Evolutionary conservation across 2,797 vertebrate genomes (phyloP).

Genomic region (Bovichtus variegatus): DNA sequence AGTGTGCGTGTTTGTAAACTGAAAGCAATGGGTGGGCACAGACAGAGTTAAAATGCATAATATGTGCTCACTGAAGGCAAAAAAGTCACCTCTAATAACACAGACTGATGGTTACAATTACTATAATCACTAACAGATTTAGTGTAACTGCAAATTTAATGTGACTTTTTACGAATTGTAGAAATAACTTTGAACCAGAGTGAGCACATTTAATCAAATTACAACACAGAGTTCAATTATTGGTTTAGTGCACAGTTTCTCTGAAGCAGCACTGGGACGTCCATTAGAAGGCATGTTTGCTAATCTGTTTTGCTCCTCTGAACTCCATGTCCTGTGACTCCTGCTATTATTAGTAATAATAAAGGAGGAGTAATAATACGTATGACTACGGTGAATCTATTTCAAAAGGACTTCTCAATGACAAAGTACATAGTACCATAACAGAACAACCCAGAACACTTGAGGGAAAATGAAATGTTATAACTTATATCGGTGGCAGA

Average conservation of each 20-base stretch:
- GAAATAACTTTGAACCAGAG: slow-evolving; percentile 43
- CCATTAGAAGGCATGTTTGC: slow-evolving; percentile 11
- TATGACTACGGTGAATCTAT: background rate
- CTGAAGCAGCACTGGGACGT: background rate
- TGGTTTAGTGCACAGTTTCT: slow-evolving; percentile 1
- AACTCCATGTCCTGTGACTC: background rate
- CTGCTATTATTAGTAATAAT: background rate
- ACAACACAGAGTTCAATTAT: slow-evolving; percentile 31
- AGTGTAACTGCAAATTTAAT: slow-evolving; percentile 41
- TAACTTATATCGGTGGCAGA: background rate
- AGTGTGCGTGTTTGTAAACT: slow-evolving; percentile 14
- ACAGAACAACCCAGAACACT: background rate
- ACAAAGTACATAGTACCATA: background rate
- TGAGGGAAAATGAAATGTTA: background rate
- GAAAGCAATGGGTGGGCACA: slow-evolving; percentile 35
- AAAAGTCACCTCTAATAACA: slow-evolving; percentile 60
- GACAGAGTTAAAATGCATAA: slow-evolving; percentile 42
- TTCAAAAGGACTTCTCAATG: background rate
- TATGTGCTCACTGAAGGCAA: slow-evolving; percentile 42
- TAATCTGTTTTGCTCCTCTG: background rate
- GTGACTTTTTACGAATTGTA: slow-evolving; percentile 39
- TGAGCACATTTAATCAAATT: slow-evolving; percentile 51
- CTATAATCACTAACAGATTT: slow-evolving; percentile 56
- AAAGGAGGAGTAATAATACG: too few species aligned
- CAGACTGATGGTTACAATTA: slow-evolving; percentile 46